These are phyloP conservation scores for Myocastor coypus DNA, from an alignment of 2,113 vertebrate species.

Conservation along the genomic window DNA sequence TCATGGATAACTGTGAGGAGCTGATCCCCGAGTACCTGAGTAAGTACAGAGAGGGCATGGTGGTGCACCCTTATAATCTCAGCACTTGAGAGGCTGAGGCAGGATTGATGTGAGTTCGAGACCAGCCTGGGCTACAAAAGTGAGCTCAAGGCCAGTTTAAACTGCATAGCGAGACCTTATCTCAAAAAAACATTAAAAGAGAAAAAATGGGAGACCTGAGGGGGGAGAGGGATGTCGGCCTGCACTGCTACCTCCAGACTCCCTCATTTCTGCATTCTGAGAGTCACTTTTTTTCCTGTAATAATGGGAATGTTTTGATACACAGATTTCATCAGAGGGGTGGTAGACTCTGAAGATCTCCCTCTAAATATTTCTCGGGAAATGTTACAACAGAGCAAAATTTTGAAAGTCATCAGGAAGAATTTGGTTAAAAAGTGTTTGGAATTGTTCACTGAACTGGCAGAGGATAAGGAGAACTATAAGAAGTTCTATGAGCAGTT, in stretches of 20 bases:
- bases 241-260: fast-evolving
- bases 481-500: conserved; percentile 98
- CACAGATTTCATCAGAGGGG: conserved; percentile 95
- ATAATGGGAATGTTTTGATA: neutral
- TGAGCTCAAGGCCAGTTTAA: no score
- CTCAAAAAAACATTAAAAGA: no score
- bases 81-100: no score
- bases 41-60: conserved; percentile 84
- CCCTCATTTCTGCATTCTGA: fast-evolving
- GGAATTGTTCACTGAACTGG: conserved; percentile 84
- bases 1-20: conserved; percentile 99
- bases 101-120: no score
- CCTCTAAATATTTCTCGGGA: conserved; percentile 89
- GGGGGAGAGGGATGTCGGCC: fast-evolving
- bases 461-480: conserved; percentile 98
- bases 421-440: no score
- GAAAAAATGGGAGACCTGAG: no score
- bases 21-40: conserved; percentile 97
- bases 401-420: no score
- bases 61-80: no score
- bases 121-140: no score
- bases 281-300: neutral
- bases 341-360: conserved; percentile 98
- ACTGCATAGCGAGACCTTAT: no score
- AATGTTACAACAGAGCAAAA: no score